Evolutionary conservation across 2,797 vertebrate species (phyloP).

Genomic region (Neosilurus hyrtlii): DNA sequence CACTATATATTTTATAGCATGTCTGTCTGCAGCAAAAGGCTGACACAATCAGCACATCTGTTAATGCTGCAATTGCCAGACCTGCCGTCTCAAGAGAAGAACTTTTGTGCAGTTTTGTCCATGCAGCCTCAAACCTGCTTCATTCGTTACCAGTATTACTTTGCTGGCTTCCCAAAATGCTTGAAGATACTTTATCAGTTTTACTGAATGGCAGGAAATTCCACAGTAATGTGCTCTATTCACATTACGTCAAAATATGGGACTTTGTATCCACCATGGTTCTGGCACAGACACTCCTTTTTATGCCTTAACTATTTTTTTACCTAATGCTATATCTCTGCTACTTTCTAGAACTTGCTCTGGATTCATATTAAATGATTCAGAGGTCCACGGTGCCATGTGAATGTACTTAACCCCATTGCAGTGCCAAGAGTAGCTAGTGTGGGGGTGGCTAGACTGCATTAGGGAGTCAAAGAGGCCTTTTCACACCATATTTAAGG

Average conservation of each 20-base stretch:
- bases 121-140: neutral
- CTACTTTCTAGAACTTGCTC: slow-evolving; percentile 4
- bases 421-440: neutral
- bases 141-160: neutral
- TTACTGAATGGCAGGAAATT: neutral
- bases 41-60: slow-evolving; percentile 27
- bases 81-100: slow-evolving; percentile 6
- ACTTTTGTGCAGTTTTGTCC: neutral
- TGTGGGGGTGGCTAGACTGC: neutral
- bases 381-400: slow-evolving; percentile 26
- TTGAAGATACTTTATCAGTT: neutral
- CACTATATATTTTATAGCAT: neutral
- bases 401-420: slow-evolving; percentile 37
- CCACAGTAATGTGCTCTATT: neutral
- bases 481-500: slow-evolving; percentile 23
- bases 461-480: neutral
- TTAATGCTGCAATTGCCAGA: slow-evolving; percentile 25
- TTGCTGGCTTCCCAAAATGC: neutral
- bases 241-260: neutral
- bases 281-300: neutral
- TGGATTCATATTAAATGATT: slow-evolving; percentile 32
- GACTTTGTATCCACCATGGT: neutral
- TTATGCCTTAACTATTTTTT: neutral
- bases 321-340: neutral
- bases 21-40: neutral